Base-by-base conservation (phyloP, 2,113 vertebrate genomes). In the Thryonomys swinderianus region DNA sequence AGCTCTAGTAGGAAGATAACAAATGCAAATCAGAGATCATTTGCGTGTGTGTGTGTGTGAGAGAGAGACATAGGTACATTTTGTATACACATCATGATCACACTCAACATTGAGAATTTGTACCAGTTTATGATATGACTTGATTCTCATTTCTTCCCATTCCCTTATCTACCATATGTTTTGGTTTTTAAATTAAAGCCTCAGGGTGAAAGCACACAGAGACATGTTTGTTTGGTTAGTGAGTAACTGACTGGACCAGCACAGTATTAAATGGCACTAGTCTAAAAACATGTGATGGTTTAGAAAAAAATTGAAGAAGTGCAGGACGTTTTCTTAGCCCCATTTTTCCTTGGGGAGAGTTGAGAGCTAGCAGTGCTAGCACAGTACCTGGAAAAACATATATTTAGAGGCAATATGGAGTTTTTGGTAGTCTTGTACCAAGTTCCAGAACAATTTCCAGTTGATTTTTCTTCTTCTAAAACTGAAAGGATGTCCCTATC, bases 401-500 rank as follows among this genome's bases (percentile, higher is more conserved):
- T 37, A 25, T n/a, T 20, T 30, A 8, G 32, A 85, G 82, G 67
- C 14, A 20, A 40, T 18, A 40, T 17, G 8, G 42, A 48, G 55
- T 40, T 83, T 14, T 82, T 67, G 53, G 2, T 66, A 18, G 23
- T 42, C 17, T 59, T 83, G 55, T 71, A 57, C 17, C 57, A 82
- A 32, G 23, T 51, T 21, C 45, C 71, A 34, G 59, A 3, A 32
- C 30, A 34, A 79, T 66, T 94, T 85, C 85, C 23, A 69, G 27
- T 17, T 91, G 42, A 61, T 73, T 66, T 25, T 51, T 79, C n/a
- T 73, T 40, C 71, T 67, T 64, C 51, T 85, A 71, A 81, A 92
- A 88, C 51, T 84, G 53, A 25, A 88, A 61, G 7, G 18, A 34
- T 42, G 17, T n/a, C 69, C 17, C 3, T 67, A 66, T 48, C 6